A percentile compares a stretch with the other conserved stretches of the same genome.
phyloP scores from a whole-genome alignment of 2,797 vertebrate genomes.

The Hemitrygon akajei region DNA sequence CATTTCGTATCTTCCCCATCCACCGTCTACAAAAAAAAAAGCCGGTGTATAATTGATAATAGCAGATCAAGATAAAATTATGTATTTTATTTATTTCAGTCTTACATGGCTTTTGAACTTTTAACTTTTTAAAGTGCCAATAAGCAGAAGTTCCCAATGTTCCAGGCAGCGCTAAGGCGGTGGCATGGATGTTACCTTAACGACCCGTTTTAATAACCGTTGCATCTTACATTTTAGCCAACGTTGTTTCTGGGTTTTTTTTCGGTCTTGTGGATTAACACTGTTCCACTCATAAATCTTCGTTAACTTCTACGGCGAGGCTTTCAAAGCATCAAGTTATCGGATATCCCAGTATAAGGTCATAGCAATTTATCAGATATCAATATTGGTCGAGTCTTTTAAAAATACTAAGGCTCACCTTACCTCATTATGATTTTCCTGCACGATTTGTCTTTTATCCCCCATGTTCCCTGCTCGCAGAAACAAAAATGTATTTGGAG shows the following conservation, averaged over 20 bases:
- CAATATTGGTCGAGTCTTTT: not conserved
- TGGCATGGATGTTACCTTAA: not conserved
- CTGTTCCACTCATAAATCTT: not conserved
- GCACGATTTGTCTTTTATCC: not conserved
- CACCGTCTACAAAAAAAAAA: conserved; percentile 48
- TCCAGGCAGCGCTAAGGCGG: not conserved
- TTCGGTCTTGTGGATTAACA: not conserved
- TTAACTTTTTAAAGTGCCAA: not conserved
- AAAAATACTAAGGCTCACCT: not conserved
- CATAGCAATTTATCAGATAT: not conserved
- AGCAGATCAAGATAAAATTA: not conserved
- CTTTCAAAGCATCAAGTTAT: not conserved
- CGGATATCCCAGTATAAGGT: not conserved
- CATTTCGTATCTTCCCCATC: conserved; percentile 57
- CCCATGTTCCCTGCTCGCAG: not conserved
- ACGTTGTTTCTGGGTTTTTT: not conserved
- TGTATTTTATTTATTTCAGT: not conserved
- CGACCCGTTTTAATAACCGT: not conserved
- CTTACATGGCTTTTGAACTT: too few relatives aligned
- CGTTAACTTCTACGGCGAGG: not conserved
- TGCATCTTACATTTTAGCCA: not conserved
- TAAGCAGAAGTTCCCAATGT: not conserved
- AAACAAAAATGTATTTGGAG: not conserved
- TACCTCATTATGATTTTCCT: not conserved
- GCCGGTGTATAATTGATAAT: not conserved